Evolutionary conservation across 2,888 invertebrate species (phyloP), one percentile per base, ranked within the genome.

Genomic region (Netelia fuscicornis): DNA sequence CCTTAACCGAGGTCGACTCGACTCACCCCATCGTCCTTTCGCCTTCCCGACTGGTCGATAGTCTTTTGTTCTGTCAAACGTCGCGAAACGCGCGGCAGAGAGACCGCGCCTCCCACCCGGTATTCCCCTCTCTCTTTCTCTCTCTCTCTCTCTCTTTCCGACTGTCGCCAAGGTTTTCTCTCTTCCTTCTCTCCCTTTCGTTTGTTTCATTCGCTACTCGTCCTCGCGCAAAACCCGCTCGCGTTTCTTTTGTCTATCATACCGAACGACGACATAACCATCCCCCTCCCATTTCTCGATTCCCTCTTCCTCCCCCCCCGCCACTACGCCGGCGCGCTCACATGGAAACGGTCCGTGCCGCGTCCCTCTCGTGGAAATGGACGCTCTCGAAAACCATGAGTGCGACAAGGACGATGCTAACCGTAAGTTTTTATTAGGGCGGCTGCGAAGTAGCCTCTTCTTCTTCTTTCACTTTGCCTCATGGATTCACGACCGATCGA

Each of bases 41-140:
- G 68, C 58, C 78, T 65, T 37, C 25, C 17, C 68, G 58, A 77
- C 88, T 30, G 91, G 90, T 91, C 91, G 91, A 91, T 91, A 90
- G 91, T 91, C 93, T 93, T 93, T 93, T 93, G 93, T 93, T 92
- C 93, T 93, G 93, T 93, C 93, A 93, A 92, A 93, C 90, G 91
- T 92, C 90, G 78, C 78, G 91, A 90, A 91, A 91, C 90, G 91
- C 88, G 90, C 78, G 71, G 70, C 70, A 70, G 62, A 71, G 62
- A 79, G 89, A 91, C 92, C 92, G 92, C 91, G 90, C 90, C 90
- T 84, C 76, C 83, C 60, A 83, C 76, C 81, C 84, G 80, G 74
- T 60, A 62, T 78, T 70, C 83, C 82, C 71, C 62, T 60, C 62
- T 70, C 83, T 75, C 58, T 80, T 20, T 20, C 20, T 20, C 20